A percentile compares a stretch with the other conserved stretches of the same genome.
Evolutionary conservation across 2,113 vertebrate species (phyloP).

Genomic region (Fregata magnificens): DNA sequence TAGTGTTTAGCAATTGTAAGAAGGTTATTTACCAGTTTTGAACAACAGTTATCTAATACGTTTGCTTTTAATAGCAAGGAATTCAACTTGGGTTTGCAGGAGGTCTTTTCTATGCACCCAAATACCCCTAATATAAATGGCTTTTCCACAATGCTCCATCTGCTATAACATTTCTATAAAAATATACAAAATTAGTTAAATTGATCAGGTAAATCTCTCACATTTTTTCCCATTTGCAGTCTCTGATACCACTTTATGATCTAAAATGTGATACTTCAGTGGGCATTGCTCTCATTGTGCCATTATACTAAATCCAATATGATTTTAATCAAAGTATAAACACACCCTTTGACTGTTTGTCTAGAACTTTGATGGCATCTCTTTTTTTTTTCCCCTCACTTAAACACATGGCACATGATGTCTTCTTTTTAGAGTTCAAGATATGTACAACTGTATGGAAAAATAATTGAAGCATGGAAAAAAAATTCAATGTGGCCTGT

Average conservation of each 20-base stretch:
- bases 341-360: neutral
- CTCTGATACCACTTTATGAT: neutral
- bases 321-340: neutral
- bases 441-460: neutral
- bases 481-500: neutral
- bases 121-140: neutral
- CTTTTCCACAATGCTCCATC: neutral
- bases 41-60: neutral
- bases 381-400: neutral
- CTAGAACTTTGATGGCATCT: neutral
- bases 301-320: neutral
- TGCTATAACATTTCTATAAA: neutral
- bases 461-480: neutral
- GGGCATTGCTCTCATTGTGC: neutral
- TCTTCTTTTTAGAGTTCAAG: neutral
- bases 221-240: neutral
- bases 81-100: neutral
- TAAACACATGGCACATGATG: neutral
- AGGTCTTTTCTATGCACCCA: neutral
- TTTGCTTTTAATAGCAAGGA: neutral
- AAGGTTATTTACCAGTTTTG: neutral
- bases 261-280: neutral
- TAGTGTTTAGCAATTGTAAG: neutral
- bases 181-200: neutral
- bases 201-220: neutral